Conservation (phyloP, 2,797 vertebrate species). For the Channallabes apus region DNA sequence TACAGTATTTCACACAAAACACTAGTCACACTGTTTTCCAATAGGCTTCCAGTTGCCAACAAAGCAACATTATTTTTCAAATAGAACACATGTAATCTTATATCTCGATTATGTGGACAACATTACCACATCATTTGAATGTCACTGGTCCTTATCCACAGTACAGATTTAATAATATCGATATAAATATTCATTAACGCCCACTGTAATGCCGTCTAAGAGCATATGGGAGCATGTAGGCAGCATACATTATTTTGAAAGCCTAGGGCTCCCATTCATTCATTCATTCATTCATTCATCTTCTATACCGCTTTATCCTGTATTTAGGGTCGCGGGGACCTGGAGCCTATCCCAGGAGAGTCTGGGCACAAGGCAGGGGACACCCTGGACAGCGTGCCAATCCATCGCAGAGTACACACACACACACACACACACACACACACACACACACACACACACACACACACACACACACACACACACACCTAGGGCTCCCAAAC, state of each 20-base stretch:
- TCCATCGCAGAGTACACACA: too few relatives aligned
- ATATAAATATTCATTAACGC: conserved; percentile 11
- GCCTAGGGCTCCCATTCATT: neutral
- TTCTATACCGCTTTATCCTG: too few relatives aligned
- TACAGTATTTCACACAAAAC: neutral
- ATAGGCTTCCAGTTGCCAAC: neutral
- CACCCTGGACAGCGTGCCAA: too few relatives aligned
- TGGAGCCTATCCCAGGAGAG: too few relatives aligned
- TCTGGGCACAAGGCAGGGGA: too few relatives aligned
- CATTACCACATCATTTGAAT: neutral
- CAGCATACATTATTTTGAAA: neutral
- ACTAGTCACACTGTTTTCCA: too few relatives aligned
- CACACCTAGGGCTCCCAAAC: too few relatives aligned
- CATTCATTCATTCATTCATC: too few relatives aligned
- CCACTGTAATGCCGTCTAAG: neutral
- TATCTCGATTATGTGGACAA: neutral
- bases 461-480: too few relatives aligned
- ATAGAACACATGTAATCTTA: neutral
- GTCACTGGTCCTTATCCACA: neutral
- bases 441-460: too few relatives aligned
- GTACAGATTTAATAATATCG: neutral
- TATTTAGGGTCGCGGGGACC: too few relatives aligned
- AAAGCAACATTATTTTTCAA: neutral
- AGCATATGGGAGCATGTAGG: conserved; percentile 8
- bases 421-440: too few relatives aligned